Conservation (phyloP, 1,140 invertebrate species). For the Ditylenchus dipsaci region DNA sequence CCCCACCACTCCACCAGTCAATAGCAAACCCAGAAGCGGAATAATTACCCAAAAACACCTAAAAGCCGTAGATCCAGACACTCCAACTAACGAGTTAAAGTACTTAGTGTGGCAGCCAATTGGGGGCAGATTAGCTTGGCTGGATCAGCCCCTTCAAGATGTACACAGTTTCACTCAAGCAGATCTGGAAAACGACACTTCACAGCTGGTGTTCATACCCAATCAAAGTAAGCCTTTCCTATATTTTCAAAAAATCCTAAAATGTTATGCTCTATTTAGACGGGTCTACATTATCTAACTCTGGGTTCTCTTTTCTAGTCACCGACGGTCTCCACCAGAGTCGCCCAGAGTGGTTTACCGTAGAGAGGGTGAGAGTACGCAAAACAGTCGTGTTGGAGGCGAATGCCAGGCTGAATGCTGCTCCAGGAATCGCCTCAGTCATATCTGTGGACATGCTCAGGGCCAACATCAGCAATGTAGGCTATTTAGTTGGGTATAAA, state of each 20-base stretch:
- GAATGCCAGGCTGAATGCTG: conserved; percentile 44
- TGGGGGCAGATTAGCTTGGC: conserved; percentile 38
- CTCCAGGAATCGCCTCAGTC: conserved; percentile 39
- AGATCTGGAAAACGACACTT: conserved; percentile 34
- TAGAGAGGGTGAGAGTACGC: neutral
- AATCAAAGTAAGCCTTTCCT: neutral
- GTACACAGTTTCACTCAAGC: conserved; percentile 47
- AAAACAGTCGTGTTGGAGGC: conserved; percentile 34
- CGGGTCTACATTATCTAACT: neutral
- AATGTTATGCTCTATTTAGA: no score
- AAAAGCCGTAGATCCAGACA: conserved; percentile 34
- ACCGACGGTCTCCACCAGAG: conserved; percentile 48
- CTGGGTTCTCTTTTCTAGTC: conserved; percentile 53
- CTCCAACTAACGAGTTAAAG: conserved; percentile 32
- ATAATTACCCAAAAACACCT: neutral
- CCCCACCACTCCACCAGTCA: neutral
- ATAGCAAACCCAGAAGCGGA: neutral
- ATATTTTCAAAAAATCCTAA: neutral
- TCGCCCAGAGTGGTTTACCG: conserved; percentile 49
- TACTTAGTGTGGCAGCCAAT: conserved; percentile 48
- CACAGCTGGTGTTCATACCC: neutral
- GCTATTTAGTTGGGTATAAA: neutral
- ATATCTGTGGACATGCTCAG: conserved; percentile 48
- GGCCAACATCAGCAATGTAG: conserved; percentile 4
- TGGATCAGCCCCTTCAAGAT: neutral